Base-by-base conservation (phyloP, 2,797 vertebrate species). In the Hoplostethus atlanticus region DNA sequence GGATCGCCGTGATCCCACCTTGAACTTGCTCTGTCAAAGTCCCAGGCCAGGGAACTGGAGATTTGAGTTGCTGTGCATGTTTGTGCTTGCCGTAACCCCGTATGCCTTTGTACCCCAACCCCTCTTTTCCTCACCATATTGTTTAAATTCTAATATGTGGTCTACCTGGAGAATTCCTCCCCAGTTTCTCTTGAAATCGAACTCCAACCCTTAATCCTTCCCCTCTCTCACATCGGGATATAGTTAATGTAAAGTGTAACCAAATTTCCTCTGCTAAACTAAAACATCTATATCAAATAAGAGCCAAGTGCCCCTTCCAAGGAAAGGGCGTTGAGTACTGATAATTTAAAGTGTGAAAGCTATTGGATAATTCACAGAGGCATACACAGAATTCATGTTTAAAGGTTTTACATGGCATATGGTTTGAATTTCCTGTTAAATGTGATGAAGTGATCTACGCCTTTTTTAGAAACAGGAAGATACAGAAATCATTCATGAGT, bases 241-340 rank as follows among this genome's bases (percentile, higher is more conserved):
- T 81, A 91, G 89, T 94, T 93, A 95, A 91, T 94, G 90, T 91
- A 90, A 94, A 94, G 85, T 93, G 90, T 94, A 93, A 94, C 89
- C 86, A 92, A 94, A 94, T 94, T 95, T 94, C 93, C 93, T 92
- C 72, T 68, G 88, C 91, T 93, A 93, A 94, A 93, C 90, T 91
- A 92, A 94, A 94, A 92, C 92, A 94, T 92, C 87, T 88, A 86
- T 85, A 86, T 90, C 79, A 91, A 91, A 92, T 85, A 79, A 83
- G 86, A 92, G 88, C 86, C 88, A 86, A 92, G 87, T 77, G 81
- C 64, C 84, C 81, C 68, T 76, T 91, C 83, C 76, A 81, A 81
- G 56, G 71, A 74, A 84, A 84, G 76, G 86, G 82, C 71, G 71
- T 82, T 88, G 80, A 83, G 72, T 53, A 44, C 79, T 79, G 87